Evolutionary conservation across 2,113 vertebrate species (phyloP).

Genomic region (Gadus chalcogrammus): DNA sequence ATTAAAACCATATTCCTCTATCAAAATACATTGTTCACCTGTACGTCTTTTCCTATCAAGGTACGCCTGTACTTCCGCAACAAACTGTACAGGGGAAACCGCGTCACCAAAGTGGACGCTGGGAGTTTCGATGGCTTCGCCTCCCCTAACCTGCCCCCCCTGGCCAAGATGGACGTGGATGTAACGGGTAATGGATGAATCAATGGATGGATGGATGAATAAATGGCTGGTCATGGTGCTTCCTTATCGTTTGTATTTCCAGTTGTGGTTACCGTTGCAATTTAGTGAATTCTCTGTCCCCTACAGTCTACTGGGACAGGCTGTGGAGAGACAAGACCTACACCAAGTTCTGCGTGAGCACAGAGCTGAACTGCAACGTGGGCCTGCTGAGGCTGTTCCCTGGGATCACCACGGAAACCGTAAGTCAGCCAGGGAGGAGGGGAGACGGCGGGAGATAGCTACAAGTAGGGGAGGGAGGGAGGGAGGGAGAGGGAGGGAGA

Average conservation of each 20-base stretch:
- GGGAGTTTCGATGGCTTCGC: slow-evolving; percentile 87
- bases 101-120: slow-evolving; percentile 92
- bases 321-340: slow-evolving; percentile 79
- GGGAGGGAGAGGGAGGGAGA: no score
- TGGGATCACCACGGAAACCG: slow-evolving; percentile 84
- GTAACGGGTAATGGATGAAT: slow-evolving; percentile 77
- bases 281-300: background rate
- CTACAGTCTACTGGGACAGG: slow-evolving; percentile 83
- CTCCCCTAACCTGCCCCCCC: slow-evolving; percentile 90
- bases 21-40: background rate
- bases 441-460: no score
- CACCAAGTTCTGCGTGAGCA: slow-evolving; percentile 77
- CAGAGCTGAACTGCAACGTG: slow-evolving; percentile 84
- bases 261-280: no score
- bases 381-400: slow-evolving; percentile 90
- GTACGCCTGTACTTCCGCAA: slow-evolving; percentile 96
- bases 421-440: slow-evolving; percentile 54
- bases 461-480: no score
- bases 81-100: slow-evolving; percentile 92
- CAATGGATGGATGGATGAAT: no score
- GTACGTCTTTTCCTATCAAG: slow-evolving; percentile 55
- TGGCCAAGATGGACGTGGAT: slow-evolving; percentile 86
- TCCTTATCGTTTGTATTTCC: no score
- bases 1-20: no score
- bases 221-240: no score